Evolutionary conservation across 37 sponge, comb jelly and placozoan species (phyloP).

Genomic region (Crambe crambe): DNA sequence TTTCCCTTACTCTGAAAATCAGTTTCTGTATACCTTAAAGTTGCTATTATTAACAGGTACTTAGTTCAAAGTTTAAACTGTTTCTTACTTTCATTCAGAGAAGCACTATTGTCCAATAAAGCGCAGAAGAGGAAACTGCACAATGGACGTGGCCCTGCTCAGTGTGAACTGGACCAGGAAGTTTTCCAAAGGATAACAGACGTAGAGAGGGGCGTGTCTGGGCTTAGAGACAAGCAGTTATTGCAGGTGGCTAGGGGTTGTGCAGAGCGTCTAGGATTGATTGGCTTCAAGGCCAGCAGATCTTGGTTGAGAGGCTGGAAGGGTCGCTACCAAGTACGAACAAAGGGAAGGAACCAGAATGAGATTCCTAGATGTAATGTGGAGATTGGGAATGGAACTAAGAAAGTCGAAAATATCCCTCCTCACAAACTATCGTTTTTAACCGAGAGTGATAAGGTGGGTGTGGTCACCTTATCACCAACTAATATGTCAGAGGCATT

Average conservation of each 20-base stretch:
- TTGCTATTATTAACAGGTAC: too few species aligned
- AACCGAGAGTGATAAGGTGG: not conserved
- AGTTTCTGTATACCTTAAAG: too few species aligned
- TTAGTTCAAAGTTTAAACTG: too few species aligned
- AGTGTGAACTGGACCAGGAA: constrained; percentile 59
- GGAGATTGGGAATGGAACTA: too few species aligned
- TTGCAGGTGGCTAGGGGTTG: constrained; percentile 41
- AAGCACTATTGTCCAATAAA: constrained; percentile 23
- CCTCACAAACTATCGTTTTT: not conserved
- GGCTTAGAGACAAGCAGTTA: constrained; percentile 42
- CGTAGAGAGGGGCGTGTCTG: constrained; percentile 13
- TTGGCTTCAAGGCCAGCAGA: constrained; percentile 60
- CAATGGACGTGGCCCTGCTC: constrained; percentile 42
- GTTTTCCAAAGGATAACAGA: constrained; percentile 42
- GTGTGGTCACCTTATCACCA: not conserved
- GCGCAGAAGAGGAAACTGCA: constrained; percentile 54
- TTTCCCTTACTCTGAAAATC: too few species aligned
- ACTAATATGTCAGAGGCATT: not conserved
- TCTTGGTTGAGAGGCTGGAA: constrained; percentile 79
- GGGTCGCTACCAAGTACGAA: constrained; percentile 4
- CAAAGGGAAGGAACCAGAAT: not conserved
- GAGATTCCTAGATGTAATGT: not conserved
- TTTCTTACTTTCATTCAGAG: not conserved
- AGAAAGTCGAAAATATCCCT: not conserved
- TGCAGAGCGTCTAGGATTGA: constrained; percentile 26